Base-by-base conservation (phyloP, 2,113 vertebrate species). In the Plecturocebus donacophilus region DNA sequence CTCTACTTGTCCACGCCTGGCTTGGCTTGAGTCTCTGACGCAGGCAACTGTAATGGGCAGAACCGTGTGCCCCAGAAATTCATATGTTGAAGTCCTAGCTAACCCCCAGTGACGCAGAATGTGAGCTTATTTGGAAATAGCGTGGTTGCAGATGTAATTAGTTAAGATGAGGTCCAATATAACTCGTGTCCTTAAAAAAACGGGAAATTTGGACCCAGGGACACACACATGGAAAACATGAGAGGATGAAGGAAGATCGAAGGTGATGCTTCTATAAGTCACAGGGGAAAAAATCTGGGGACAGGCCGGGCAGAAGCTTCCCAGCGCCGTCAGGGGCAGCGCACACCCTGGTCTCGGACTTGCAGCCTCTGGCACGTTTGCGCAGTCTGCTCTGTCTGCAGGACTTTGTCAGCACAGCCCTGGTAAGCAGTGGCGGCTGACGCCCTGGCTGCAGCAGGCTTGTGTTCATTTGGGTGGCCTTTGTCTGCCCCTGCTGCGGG, bases 351-450 rank as follows among this genome's bases (percentile, higher is more conserved):
- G 17, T 3, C 40, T 35, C 32, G 11, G 52, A 32, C 23, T 21
- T 23, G 35, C 19, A 49, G 47, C 21, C n/a, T 35, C 84, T 3
- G 0, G 64, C 38, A 1, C 0, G 0, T 3, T 16, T 52, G 12
- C 14, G 27, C 61, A 20, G 49, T 40, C 17, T 45, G 7, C 54
- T 1, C 1, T 0, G 4, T 8, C 7, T 10, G 42, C 10, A 54
- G 79, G 5, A 16, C 42, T 42, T n/a, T 0, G 20, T 35, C 47
- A 7, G 0, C 2, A 25, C 8, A 47, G 35, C 11, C 30, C 12
- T 8, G 61, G 25, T 38, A 2, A 3, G n/a, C 3, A 66, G 11
- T 0, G 0, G 20, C 42, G 10, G 32, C 21, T 0, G 47, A 21
- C 13, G 52, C 20, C 56, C 19, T 21, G 17, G 27, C 61, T 35